phyloP scores from a whole-genome alignment of 1,140 invertebrate genomes.

The Leptonema lineaticorne region DNA sequence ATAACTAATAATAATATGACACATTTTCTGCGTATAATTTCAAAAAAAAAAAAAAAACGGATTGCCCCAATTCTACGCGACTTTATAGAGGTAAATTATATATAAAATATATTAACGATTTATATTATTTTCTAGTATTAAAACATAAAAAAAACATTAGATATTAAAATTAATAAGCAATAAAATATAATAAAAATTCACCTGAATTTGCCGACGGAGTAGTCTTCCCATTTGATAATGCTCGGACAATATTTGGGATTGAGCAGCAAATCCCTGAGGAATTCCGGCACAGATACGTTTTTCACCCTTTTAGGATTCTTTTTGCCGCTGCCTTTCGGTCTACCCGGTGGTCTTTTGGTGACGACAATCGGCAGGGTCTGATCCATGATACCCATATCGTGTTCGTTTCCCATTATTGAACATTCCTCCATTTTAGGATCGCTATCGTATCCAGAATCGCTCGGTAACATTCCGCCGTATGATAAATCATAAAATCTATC shows the following conservation, averaged over 20 bases:
- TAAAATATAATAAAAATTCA: constrained; percentile 43
- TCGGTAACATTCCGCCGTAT: not conserved
- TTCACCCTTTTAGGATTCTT: constrained; percentile 63
- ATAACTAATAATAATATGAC: no score
- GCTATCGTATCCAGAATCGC: constrained; percentile 25
- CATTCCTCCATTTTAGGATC: not conserved
- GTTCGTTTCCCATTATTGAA: not conserved
- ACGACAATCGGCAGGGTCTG: not conserved
- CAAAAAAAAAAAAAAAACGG: no score
- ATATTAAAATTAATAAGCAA: not conserved
- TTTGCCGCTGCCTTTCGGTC: constrained; percentile 54
- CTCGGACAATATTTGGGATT: constrained; percentile 76
- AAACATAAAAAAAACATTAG: no score
- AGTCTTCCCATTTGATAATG: constrained; percentile 86
- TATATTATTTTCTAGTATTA: no score
- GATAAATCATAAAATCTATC: not conserved
- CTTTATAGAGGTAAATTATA: no score
- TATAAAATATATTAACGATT: no score
- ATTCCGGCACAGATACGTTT: constrained; percentile 71
- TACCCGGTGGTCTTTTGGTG: constrained; percentile 49
- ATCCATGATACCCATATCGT: not conserved
- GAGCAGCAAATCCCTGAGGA: constrained; percentile 76
- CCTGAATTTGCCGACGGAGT: constrained; percentile 78
- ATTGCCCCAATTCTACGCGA: no score
- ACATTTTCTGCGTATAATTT: no score